A percentile compares a stretch with the other conserved stretches of the same genome.
Evolutionary conservation across 2,113 vertebrate species (phyloP).

Genomic region (Regulus satrapa): DNA sequence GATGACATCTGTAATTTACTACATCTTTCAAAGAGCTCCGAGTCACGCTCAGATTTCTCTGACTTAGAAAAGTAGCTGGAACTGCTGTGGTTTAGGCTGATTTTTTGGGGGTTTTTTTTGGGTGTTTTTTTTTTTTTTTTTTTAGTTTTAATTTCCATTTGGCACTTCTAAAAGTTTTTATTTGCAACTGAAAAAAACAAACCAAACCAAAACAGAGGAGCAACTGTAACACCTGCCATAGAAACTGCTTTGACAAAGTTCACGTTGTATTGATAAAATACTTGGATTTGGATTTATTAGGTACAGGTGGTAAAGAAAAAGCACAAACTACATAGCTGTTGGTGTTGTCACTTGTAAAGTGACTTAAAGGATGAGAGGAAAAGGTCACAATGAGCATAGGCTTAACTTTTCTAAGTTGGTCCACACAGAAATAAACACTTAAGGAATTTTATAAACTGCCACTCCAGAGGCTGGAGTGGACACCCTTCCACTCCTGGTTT

Average conservation of each 20-base stretch:
- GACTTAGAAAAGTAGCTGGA: background rate
- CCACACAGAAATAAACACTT: background rate
- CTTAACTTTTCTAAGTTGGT: background rate
- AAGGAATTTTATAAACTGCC: background rate
- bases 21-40: background rate
- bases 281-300: background rate
- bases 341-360: background rate
- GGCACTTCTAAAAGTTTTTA: background rate
- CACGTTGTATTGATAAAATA: background rate
- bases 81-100: background rate
- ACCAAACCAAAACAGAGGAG: too few relatives aligned
- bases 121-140: background rate
- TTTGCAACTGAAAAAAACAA: background rate
- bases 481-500: background rate
- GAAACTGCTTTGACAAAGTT: background rate
- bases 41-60: background rate
- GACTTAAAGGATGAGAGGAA: background rate
- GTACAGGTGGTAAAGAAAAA: background rate
- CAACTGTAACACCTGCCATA: background rate
- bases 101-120: too few relatives aligned
- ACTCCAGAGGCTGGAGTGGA: too few relatives aligned
- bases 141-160: background rate
- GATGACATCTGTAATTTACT: background rate
- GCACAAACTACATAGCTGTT: background rate
- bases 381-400: background rate